Conservation (phyloP, 2,888 invertebrate genomes). For the Diarsia brunnea region DNA sequence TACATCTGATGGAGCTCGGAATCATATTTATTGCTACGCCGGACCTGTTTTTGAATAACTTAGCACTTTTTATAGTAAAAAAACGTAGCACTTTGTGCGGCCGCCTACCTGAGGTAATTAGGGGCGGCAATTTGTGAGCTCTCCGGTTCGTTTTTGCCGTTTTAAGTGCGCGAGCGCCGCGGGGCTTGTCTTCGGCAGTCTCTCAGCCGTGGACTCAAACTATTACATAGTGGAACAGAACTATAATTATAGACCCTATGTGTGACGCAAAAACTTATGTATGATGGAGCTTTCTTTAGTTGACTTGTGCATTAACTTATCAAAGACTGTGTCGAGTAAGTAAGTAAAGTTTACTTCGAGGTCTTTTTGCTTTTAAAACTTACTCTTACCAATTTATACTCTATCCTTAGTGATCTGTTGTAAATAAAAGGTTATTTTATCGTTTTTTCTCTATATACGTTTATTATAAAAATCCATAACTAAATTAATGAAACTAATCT, state of each 20-base stretch:
- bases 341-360: background rate
- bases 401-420: background rate
- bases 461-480: constrained; percentile 3
- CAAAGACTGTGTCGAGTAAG: background rate
- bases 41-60: constrained; percentile 79
- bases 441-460: background rate
- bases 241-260: constrained; percentile 57
- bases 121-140: constrained; percentile 81
- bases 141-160: constrained; percentile 73
- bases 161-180: constrained; percentile 69
- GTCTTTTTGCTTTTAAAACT: background rate
- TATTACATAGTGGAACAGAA: constrained; percentile 60
- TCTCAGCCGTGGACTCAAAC: constrained; percentile 66
- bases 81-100: constrained; percentile 73
- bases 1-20: constrained; percentile 62
- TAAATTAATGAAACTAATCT: constrained; percentile 33
- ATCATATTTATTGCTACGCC: constrained; percentile 73
- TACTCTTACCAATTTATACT: too few relatives aligned
- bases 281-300: constrained; percentile 43
- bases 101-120: constrained; percentile 86
- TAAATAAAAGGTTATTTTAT: background rate
- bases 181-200: constrained; percentile 62
- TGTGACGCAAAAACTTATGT: constrained; percentile 56
- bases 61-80: constrained; percentile 80
- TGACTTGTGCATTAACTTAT: background rate